phyloP scores from a whole-genome alignment of 2,113 vertebrate genomes.

The Argyrosomus japonicus region DNA sequence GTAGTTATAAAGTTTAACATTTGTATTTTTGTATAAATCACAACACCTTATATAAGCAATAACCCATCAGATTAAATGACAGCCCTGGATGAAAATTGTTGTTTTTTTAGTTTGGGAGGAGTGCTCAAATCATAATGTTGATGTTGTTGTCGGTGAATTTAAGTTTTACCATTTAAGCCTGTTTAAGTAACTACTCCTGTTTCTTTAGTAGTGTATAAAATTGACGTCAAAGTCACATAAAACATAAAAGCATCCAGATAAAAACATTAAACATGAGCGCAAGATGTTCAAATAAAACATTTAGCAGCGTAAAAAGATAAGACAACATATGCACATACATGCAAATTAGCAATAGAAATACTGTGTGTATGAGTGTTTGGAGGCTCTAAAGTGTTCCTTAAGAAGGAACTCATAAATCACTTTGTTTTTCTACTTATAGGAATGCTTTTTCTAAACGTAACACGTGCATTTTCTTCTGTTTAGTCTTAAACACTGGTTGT shows the following conservation, averaged over 20 bases:
- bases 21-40: not conserved
- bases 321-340: not conserved
- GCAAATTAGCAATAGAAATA: not conserved
- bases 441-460: not conserved
- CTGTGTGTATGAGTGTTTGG: not conserved
- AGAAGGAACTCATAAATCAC: not conserved
- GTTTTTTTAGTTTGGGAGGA: not conserved
- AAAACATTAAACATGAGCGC: not conserved
- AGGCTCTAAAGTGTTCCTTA: not conserved
- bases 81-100: not conserved
- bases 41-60: not conserved
- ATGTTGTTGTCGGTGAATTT: not conserved
- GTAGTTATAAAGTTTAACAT: not conserved
- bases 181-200: not conserved
- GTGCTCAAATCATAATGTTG: not conserved
- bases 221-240: not conserved
- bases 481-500: slow-evolving; percentile 73
- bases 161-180: not conserved
- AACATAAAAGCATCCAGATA: not conserved
- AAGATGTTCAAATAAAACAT: not conserved
- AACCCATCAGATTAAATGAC: not conserved
- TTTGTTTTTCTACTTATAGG: not conserved
- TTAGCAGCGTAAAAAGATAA: not conserved
- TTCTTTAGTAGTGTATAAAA: not conserved
- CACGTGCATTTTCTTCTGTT: slow-evolving; percentile 46